These are phyloP conservation scores for Ceramica pisi DNA, from an alignment of 2,888 invertebrate species.

Conservation along the genomic window DNA sequence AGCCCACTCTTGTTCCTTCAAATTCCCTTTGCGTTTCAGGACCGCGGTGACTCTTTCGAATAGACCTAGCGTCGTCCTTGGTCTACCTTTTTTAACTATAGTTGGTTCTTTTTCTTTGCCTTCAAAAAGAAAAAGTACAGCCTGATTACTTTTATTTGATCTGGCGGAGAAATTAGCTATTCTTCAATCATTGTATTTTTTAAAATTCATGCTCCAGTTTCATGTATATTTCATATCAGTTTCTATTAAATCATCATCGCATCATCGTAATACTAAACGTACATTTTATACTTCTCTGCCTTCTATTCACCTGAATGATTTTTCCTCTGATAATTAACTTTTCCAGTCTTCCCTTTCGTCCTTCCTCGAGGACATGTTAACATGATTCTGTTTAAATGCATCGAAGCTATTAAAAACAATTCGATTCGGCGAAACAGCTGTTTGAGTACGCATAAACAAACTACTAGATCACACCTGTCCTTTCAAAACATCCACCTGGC, in stretches of 20 bases:
- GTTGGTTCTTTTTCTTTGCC: no score
- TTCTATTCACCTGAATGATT: constrained; percentile 19
- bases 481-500: neutral
- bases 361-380: neutral
- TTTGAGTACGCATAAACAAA: neutral
- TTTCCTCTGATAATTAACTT: neutral
- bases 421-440: constrained; percentile 29
- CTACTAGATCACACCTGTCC: constrained; percentile 8
- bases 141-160: neutral
- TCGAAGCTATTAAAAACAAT: constrained; percentile 13
- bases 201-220: no score
- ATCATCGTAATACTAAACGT: constrained; percentile 2
- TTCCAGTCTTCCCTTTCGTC: constrained; percentile 7
- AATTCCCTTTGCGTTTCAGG: no score
- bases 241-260: neutral
- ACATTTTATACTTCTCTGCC: neutral
- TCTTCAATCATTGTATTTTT: neutral
- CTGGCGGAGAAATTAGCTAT: neutral
- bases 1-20: neutral
- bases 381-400: neutral
- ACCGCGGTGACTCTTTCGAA: no score
- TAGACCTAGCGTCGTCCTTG: no score
- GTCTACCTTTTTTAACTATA: no score
- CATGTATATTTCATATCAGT: neutral
- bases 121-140: no score